Evolutionary conservation across 2,113 vertebrate species (phyloP).

Genomic region (Pteropus alecto): DNA sequence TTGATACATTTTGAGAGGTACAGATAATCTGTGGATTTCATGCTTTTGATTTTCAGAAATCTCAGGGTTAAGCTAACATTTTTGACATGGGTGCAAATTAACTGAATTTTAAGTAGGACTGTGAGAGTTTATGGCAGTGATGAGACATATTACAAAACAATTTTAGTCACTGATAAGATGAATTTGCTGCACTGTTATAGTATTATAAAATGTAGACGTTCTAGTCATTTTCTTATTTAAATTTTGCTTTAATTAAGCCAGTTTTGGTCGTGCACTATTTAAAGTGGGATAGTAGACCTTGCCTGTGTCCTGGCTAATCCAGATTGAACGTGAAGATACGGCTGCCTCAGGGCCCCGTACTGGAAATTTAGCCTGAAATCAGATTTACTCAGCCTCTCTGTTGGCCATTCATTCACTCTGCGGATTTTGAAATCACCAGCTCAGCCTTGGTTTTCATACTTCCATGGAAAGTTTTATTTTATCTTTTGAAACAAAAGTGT

Average conservation of each 20-base stretch:
- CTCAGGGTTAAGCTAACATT: slow-evolving; percentile 39
- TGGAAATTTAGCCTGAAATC: background rate
- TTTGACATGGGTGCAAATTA: slow-evolving; percentile 45
- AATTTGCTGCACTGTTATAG: background rate
- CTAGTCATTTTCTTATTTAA: background rate
- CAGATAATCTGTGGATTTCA: slow-evolving; percentile 24
- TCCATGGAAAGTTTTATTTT: background rate
- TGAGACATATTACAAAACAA: background rate
- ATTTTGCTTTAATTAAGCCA: background rate
- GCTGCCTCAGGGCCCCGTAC: background rate
- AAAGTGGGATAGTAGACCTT: background rate
- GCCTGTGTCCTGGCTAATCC: background rate
- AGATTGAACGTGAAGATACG: background rate
- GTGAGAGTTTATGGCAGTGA: background rate
- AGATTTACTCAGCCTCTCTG: background rate
- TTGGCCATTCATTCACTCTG: background rate
- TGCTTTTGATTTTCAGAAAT: slow-evolving; percentile 20
- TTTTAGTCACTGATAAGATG: background rate
- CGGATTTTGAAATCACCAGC: background rate
- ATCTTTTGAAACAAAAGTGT: slow-evolving; percentile 32
- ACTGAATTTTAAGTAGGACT: slow-evolving; percentile 44
- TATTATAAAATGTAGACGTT: background rate
- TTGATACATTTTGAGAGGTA: slow-evolving; percentile 16
- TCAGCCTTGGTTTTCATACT: background rate
- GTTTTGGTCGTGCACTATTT: background rate